Conservation (phyloP, 2,888 invertebrate genomes). For the Bruchidius siliquastri region DNA sequence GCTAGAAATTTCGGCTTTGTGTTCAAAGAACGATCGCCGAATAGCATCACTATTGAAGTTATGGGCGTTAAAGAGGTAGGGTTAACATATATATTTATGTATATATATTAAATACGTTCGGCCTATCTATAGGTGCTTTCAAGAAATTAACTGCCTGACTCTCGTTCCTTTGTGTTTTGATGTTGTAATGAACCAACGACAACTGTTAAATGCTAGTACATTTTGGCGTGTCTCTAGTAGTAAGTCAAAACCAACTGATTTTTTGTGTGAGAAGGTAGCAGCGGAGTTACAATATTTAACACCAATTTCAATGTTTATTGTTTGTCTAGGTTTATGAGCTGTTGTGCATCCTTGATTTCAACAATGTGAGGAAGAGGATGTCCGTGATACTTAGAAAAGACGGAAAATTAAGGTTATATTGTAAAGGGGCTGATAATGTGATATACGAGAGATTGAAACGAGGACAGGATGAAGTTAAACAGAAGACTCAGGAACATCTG, state of each 20-base stretch:
- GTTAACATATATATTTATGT: neutral
- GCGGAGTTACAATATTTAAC: neutral
- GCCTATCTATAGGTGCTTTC: too few species aligned
- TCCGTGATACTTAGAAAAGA: slow-evolving; percentile 87
- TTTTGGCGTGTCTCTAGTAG: too few species aligned
- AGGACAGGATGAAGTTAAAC: slow-evolving; percentile 71
- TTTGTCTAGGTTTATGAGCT: slow-evolving; percentile 66
- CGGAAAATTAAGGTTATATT: slow-evolving; percentile 81
- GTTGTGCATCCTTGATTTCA: slow-evolving; percentile 96
- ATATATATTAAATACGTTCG: too few species aligned
- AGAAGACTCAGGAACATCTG: slow-evolving; percentile 86
- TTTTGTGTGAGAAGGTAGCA: too few species aligned
- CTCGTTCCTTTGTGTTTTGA: too few species aligned
- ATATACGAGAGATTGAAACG: slow-evolving; percentile 88
- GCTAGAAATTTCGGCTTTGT: slow-evolving; percentile 99
- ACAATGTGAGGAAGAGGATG: slow-evolving; percentile 98
- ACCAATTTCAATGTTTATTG: neutral
- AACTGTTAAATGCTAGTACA: too few species aligned
- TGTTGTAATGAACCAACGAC: too few species aligned
- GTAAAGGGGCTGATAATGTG: slow-evolving; percentile 98
- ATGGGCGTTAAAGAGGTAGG: slow-evolving; percentile 72
- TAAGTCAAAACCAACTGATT: too few species aligned
- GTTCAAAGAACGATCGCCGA: slow-evolving; percentile 87
- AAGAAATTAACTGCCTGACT: too few species aligned
- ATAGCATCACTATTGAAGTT: slow-evolving; percentile 88